phyloP scores from a whole-genome alignment of 2,888 invertebrate genomes.

The Mythimna impura region DNA sequence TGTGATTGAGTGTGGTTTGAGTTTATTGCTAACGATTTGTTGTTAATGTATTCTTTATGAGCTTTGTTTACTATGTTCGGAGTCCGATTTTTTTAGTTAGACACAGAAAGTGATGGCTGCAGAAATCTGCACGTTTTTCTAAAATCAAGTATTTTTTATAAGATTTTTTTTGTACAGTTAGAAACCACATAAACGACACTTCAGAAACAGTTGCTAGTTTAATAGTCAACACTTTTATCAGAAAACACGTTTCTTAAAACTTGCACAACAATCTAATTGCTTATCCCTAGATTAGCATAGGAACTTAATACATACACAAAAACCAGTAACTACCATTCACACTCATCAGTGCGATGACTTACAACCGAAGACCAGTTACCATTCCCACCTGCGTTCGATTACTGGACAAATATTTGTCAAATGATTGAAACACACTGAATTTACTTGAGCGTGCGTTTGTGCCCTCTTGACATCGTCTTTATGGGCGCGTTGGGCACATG shows the following conservation, averaged over 20 bases:
- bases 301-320: conserved; percentile 32
- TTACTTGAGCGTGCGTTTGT: conserved; percentile 65
- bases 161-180: conserved; percentile 17
- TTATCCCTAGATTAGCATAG: conserved; percentile 52
- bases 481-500: conserved; percentile 3
- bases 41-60: too few species aligned
- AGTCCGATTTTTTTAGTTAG: too few species aligned
- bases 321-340: conserved; percentile 44
- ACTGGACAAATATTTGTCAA: conserved; percentile 66
- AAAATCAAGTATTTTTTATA: not conserved
- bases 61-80: too few species aligned
- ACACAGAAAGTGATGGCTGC: not conserved
- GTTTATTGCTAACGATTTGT: not conserved
- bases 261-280: conserved; percentile 41
- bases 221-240: conserved; percentile 2
- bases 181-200: conserved; percentile 14
- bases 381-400: conserved; percentile 62
- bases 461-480: conserved; percentile 60
- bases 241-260: conserved; percentile 31
- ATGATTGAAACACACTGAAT: conserved; percentile 62
- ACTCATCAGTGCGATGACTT: conserved; percentile 49
- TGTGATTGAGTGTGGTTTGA: conserved; percentile 46
- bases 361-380: conserved; percentile 41
- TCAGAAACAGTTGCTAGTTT: conserved; percentile 18
- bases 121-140: not conserved